Evolutionary conservation across 2,113 vertebrate genomes (phyloP), one percentile per base, ranked within the genome.

Genomic region (Heteronetta atricapilla): DNA sequence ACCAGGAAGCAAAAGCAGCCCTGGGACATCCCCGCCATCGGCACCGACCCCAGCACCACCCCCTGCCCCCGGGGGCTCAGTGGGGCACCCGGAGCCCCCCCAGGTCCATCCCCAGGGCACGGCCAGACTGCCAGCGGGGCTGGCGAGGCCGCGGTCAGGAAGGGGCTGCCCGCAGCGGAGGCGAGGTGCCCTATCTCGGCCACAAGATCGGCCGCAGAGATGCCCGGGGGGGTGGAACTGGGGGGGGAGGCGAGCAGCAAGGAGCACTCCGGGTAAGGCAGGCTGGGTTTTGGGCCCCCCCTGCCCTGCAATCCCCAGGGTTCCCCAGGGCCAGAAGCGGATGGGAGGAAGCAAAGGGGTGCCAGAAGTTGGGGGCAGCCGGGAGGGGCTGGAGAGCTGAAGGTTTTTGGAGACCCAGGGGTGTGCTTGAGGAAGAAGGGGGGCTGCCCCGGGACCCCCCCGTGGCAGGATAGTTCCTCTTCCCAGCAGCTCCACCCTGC

Each of bases 121-220:
- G 13, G 38, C 18, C 38, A 64, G 60, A 31, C 1, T 2, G 69
- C 16, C 52, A 34, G 23, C 25, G 14, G 0, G 1, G 29, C n/a
- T 8, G 36, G 42, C 8, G 2, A 25, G 31, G 3, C 9, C 5
- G 50, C 2, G 31, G 91, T 73, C 93, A 79, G 90, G 92, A 92
- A 70, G 13, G 17, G 58, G 70, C 21, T 26, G 62, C 38, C 83
- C 3, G 14, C 13, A 23, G 84, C 52, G 26, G 46, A 22, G 2
- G 73, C 46, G 56, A 13, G 62, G 40, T 94, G 87, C 85, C 91
- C 85, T 80, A 96, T 96, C 94, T 75, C 84, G 52, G 89, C 91
- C 92, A 4, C 92, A 92, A 66, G 94, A 63, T 73, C 59, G 55
- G 93, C 93, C 93, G 8, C 91, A 90, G 85, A 55, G 28, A 4